phyloP scores from a whole-genome alignment of 2,888 invertebrate species.

The Piscicola geometra region DNA sequence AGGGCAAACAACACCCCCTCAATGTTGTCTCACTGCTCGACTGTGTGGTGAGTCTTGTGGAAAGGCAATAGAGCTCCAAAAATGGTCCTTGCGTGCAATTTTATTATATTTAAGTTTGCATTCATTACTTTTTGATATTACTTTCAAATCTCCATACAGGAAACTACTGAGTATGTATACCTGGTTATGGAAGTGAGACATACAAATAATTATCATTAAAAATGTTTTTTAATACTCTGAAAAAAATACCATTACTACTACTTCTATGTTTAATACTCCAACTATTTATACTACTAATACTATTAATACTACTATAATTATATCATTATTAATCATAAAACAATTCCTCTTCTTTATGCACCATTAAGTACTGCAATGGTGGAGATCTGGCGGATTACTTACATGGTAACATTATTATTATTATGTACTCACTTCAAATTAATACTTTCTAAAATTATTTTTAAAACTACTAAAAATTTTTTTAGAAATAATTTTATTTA shows the following conservation, averaged over 20 bases:
- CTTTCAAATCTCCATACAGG: constrained; percentile 61
- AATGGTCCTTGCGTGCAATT: neutral
- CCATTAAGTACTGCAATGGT: constrained; percentile 86
- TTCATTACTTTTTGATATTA: neutral
- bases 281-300: no score
- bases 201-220: neutral
- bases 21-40: constrained; percentile 95
- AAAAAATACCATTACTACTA: neutral
- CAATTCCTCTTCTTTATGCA: no score
- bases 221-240: neutral
- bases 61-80: neutral
- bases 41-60: constrained; percentile 68
- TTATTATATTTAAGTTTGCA: neutral
- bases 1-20: constrained; percentile 75
- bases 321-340: no score
- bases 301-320: no score
- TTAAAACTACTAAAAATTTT: neutral
- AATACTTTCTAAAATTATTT: no score
- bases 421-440: no score
- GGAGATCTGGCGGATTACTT: constrained; percentile 97
- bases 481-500: neutral
- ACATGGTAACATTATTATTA: constrained; percentile 59
- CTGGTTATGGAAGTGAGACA: constrained; percentile 91
- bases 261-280: no score
- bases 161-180: constrained; percentile 87